These are phyloP conservation scores for Chironomus tentans DNA, from an alignment of 2,888 invertebrate genomes.

Conservation along the genomic window DNA sequence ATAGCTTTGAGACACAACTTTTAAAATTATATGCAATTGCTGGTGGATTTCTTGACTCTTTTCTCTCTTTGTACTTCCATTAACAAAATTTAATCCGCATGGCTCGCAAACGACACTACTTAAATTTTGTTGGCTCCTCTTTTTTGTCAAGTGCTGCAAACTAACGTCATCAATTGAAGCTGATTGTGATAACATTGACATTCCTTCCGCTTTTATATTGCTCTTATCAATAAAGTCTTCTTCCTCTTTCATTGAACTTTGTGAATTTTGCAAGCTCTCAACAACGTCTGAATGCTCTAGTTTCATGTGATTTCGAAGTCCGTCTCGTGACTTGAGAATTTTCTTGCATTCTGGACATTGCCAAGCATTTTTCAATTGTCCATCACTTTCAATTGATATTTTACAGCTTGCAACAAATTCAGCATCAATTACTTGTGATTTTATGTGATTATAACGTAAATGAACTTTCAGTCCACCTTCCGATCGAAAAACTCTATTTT, in stretches of 20 bases:
- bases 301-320: conserved; percentile 10
- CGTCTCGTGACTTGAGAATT: background rate
- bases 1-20: background rate
- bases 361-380: background rate
- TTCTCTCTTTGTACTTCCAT: conserved; percentile 13
- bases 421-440: background rate
- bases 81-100: conserved; percentile 1
- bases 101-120: background rate
- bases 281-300: background rate
- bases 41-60: conserved; percentile 1
- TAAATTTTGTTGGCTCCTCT: background rate
- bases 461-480: conserved; percentile 16
- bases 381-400: background rate
- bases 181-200: background rate
- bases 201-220: background rate
- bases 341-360: conserved; percentile 3
- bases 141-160: background rate
- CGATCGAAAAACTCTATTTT: background rate
- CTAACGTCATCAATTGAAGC: too few relatives aligned
- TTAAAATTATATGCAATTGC: conserved; percentile 2
- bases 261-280: background rate
- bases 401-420: conserved; percentile 2
- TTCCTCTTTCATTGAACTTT: background rate
- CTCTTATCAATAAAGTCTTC: background rate
- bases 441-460: conserved; percentile 17